Base-by-base conservation (phyloP, 92 coral and sea anemone species). In the Umimayanthus kanabou region DNA sequence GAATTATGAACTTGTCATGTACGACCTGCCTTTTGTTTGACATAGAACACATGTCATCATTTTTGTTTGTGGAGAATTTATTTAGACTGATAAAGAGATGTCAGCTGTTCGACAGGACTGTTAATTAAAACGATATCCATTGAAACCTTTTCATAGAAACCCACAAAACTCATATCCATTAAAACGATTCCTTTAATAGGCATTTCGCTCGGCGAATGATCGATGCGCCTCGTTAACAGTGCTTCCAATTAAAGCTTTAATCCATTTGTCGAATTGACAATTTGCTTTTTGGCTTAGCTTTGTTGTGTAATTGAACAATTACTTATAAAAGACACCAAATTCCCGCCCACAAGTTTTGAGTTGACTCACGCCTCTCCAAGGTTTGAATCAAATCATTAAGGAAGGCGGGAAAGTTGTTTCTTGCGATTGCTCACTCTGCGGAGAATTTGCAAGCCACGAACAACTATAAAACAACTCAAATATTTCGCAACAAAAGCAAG, bases 51-150 rank as follows among this genome's bases (percentile, higher is more conserved):
- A 95, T 95, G 98, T 93, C 95, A 95, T 93, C 92, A 93, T 90
- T 93, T 95, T 92, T 95, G 98, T 95, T 95, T 95, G 98, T 90
- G 95, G 98, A 95, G 98, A 95, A 95, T 95, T 95, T 95, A 95
- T 95, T 95, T 95, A 91, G 98, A 94, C 94, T 90, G 98, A 95
- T 95, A 95, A 95, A 95, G 94, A 95, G 98, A 93, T 95, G 98
- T 95, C 98, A 95, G 79, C 82, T 90, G 89, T 88, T 86, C 88
- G 98, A 95, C 98, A 95, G 89, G 91, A 80, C 88, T 93, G 96
- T 95, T 95, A 95, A 95, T 95, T 95, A 95, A 95, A 95, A 91
- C 94, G 96, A 95, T 95, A 95, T 92, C 94, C 90, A 93, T 92
- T 90, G 94, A 95, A 91, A 92, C 92, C 87, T 91, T 93, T 95